Conservation (phyloP, 2,113 vertebrate genomes). For the Chelonoidis abingdonii region DNA sequence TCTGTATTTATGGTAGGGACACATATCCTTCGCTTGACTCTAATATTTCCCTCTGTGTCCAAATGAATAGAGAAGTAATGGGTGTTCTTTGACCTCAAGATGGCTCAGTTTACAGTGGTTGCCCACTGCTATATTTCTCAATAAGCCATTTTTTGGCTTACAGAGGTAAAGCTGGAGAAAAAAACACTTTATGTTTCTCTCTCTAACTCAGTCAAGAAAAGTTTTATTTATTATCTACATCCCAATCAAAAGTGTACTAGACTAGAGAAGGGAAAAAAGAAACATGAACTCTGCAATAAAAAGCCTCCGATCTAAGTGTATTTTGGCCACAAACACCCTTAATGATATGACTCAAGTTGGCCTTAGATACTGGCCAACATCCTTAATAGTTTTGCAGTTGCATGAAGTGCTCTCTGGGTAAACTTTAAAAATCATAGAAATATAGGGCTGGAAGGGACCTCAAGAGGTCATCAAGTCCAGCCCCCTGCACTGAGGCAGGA, state of each 20-base stretch:
- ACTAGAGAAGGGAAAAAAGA: slow-evolving; percentile 4
- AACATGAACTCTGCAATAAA: slow-evolving; percentile 12
- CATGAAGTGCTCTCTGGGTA: slow-evolving; percentile 7
- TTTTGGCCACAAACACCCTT: slow-evolving; percentile 20
- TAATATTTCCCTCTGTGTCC: neutral
- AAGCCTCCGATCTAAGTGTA: slow-evolving; percentile 24
- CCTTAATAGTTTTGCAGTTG: slow-evolving; percentile 22
- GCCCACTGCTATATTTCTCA: neutral
- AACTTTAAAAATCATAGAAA: neutral
- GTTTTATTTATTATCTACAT: neutral
- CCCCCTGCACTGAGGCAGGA: no score
- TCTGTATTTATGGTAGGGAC: neutral
- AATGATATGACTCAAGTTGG: neutral
- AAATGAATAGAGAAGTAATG: neutral
- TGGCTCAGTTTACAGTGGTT: neutral
- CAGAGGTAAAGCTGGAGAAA: neutral
- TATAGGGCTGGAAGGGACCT: no score
- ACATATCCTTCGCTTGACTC: neutral
- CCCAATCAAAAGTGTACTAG: neutral
- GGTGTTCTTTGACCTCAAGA: neutral
- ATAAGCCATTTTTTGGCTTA: neutral
- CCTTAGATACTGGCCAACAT: slow-evolving; percentile 6
- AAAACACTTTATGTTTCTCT: neutral
- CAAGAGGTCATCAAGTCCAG: no score
- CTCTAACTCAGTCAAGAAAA: neutral